Evolutionary conservation across 2,113 vertebrate genomes (phyloP), one percentile per base, ranked within the genome.

Genomic region (Uria aalge): DNA sequence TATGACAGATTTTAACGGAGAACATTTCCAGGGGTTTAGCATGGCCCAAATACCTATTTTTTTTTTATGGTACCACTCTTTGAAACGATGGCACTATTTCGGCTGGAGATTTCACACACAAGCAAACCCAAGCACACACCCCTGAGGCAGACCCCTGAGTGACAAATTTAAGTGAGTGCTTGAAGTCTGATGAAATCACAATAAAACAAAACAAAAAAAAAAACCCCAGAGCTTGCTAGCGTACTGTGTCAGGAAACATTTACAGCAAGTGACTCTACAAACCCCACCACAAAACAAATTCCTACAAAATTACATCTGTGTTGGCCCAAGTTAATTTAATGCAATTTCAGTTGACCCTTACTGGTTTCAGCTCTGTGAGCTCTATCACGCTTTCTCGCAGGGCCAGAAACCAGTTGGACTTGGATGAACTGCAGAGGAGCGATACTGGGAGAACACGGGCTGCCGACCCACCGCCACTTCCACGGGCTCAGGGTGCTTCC

Each of bases 241-340:
- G 6, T 41, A 73, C 79, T 77, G 36, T 48, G 59, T 89, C 93
- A 94, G 85, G 88, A 95, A 95, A 91, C 77, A 72, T 63, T 94
- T 72, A 92, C 62, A 95, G 87, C 94, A 72, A 92, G 73, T 5
- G 80, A 79, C 66, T 92, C 83, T 72, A 76, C 74, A 90, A 85
- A 88, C 66, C 62, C 81, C 62, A 91, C 73, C 91, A 72, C 88
- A 85, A 91, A 94, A 94, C 73, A 79, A 95, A 96, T 92, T 88
- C 92, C 93, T 93, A 30, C 67, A 52, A 83, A 92, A 76, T 85
- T 85, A 85, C 20, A 5, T 95, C 80, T 93, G 73, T 45, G 91
- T 75, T 91, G 93, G 84, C 77, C 69, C 64, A 66, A 9, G 72
- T 59, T 75, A 75, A 82, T 90, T 85, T 82, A 82, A 68, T 29